Conservation (phyloP, 2,888 invertebrate species). For the Fragum fragum region DNA sequence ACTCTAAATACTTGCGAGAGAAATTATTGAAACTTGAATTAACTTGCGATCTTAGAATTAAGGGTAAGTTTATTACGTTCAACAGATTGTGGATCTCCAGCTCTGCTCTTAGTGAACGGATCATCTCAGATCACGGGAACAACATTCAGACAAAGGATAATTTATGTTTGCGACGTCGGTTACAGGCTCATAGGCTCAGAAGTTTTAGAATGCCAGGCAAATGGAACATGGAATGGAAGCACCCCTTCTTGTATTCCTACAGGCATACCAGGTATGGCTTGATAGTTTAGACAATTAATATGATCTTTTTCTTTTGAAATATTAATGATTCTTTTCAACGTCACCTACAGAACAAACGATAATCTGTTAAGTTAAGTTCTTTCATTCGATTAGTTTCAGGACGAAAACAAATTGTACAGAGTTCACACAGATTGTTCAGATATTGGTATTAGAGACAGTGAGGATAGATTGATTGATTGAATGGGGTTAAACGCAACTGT, state of each 20-base stretch:
- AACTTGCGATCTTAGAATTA: background rate
- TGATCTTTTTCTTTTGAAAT: background rate
- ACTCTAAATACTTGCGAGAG: too few species aligned
- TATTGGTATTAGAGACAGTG: too few species aligned
- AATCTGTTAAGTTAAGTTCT: too few species aligned
- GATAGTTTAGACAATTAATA: background rate
- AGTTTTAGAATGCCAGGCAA: background rate
- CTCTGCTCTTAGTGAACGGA: background rate
- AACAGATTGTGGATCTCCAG: background rate
- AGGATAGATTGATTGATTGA: too few species aligned
- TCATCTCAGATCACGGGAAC: background rate
- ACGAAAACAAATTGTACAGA: too few species aligned
- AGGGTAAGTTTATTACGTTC: background rate
- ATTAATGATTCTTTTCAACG: background rate
- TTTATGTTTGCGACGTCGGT: background rate
- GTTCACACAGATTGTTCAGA: too few species aligned
- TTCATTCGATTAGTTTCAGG: too few species aligned
- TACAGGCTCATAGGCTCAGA: background rate
- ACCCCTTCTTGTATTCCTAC: background rate
- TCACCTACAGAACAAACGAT: too few species aligned
- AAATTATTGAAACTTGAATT: background rate
- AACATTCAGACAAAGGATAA: background rate
- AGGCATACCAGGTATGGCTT: background rate
- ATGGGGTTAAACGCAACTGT: too few species aligned
- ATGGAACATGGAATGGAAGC: constrained; percentile 12